Percentiles rank a stretch among this genome's conserved stretches.
These are phyloP conservation scores for Beaufortia kweichowensis DNA, from an alignment of 2,113 vertebrate species.

Conservation along the genomic window DNA sequence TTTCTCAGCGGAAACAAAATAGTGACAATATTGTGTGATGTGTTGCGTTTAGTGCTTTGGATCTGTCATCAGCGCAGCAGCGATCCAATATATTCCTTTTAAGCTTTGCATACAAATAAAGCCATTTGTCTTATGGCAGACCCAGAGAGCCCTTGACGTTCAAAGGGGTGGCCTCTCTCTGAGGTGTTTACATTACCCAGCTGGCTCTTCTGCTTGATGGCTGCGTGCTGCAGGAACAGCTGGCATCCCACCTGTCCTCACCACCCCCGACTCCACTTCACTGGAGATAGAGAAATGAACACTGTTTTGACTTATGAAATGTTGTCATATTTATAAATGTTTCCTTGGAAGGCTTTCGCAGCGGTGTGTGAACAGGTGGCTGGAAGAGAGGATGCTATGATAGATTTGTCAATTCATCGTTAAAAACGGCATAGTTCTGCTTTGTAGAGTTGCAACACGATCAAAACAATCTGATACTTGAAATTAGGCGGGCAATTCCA, in stretches of 20 bases:
- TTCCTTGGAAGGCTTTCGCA: background rate
- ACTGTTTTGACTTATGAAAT: conserved; percentile 9
- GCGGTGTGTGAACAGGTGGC: background rate
- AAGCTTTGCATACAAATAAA: conserved; percentile 45
- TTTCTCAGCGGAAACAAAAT: conserved; percentile 14
- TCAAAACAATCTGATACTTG: background rate
- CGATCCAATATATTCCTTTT: conserved; percentile 26
- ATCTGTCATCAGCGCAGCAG: background rate
- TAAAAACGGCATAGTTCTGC: background rate
- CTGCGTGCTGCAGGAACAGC: conserved; percentile 49
- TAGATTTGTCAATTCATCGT: too few species aligned
- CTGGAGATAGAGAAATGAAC: background rate
- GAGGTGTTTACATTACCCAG: conserved; percentile 43
- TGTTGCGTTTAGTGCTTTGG: background rate
- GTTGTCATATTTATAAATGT: conserved; percentile 24
- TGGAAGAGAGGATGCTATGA: background rate
- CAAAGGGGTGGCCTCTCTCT: conserved; percentile 25
- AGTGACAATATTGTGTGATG: conserved; percentile 2
- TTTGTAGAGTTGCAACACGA: background rate
- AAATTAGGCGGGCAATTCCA: too few species aligned
- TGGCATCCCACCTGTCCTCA: conserved; percentile 50
- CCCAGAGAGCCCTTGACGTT: conserved; percentile 22
- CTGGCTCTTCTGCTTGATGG: conserved; percentile 45
- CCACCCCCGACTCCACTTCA: conserved; percentile 8
- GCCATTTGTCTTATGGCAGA: conserved; percentile 27